A percentile compares a stretch with the other conserved stretches of the same genome.
These are phyloP conservation scores for Drosophila triauraria DNA, from an alignment of 1,140 invertebrate species.

Conservation along the genomic window DNA sequence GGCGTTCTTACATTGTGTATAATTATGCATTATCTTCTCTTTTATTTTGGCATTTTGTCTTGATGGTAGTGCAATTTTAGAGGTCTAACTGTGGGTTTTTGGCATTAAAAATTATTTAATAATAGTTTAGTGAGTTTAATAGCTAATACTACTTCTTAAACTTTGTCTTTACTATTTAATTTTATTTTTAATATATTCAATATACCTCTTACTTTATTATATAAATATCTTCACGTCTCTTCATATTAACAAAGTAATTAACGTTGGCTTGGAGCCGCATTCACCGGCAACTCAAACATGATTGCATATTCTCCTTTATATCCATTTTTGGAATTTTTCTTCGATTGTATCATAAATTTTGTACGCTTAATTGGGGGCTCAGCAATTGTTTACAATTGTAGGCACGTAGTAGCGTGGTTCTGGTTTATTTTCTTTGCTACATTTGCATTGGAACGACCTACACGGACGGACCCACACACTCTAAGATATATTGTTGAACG, in stretches of 20 bases:
- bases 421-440: conserved; percentile 46
- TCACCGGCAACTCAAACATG: conserved; percentile 16
- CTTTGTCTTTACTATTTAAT: too few species aligned
- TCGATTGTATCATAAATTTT: conserved; percentile 47
- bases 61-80: background rate
- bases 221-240: background rate
- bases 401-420: conserved; percentile 56
- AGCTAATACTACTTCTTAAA: too few species aligned
- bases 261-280: background rate
- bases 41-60: background rate
- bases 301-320: background rate
- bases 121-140: too few species aligned
- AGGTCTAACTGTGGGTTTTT: background rate
- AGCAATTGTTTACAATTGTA: conserved; percentile 42
- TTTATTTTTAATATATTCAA: background rate
- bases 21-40: background rate
- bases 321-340: conserved; percentile 28
- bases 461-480: conserved; percentile 31
- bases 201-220: too few species aligned
- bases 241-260: background rate
- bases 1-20: background rate
- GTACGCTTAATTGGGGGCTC: conserved; percentile 47
- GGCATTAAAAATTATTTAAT: background rate
- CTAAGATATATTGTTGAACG: conserved; percentile 11
- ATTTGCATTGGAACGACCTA: conserved; percentile 49